Evolutionary conservation across 2,797 vertebrate species (phyloP).

Genomic region (Molossus molossus): DNA sequence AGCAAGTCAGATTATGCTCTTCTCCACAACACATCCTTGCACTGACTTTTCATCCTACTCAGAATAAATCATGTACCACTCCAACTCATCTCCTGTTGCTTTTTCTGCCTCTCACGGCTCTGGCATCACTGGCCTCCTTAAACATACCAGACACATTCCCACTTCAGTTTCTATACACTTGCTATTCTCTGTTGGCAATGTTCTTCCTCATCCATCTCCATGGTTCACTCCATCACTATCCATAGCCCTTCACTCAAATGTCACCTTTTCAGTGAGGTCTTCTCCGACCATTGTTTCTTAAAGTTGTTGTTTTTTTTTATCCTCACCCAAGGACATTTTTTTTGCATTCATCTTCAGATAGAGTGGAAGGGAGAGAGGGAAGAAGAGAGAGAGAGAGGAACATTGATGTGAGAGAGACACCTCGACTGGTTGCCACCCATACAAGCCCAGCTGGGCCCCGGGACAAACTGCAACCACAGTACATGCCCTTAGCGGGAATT

Average conservation of each 20-base stretch:
- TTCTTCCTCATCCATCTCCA: neutral
- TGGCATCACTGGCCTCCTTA: neutral
- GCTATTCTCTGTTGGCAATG: neutral
- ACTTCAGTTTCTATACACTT: neutral
- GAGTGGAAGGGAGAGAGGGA: too few relatives aligned
- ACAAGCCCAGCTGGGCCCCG: too few relatives aligned
- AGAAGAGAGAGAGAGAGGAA: too few relatives aligned
- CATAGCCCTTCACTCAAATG: neutral
- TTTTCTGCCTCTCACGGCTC: neutral
- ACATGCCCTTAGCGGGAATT: too few relatives aligned
- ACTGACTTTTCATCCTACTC: neutral
- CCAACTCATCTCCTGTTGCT: neutral
- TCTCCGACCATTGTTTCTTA: neutral
- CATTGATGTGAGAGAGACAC: too few relatives aligned
- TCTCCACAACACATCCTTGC: neutral
- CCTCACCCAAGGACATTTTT: too few relatives aligned
- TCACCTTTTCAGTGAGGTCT: neutral
- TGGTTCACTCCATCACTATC: neutral
- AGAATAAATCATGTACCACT: neutral
- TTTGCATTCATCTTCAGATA: too few relatives aligned
- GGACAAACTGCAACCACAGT: too few relatives aligned
- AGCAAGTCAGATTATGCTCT: neutral
- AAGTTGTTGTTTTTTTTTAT: neutral
- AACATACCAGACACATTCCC: neutral
- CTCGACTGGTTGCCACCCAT: too few relatives aligned